Evolutionary conservation across 2,797 vertebrate species (phyloP), one percentile per base, ranked within the genome.

Genomic region (Crocidura indochinensis): DNA sequence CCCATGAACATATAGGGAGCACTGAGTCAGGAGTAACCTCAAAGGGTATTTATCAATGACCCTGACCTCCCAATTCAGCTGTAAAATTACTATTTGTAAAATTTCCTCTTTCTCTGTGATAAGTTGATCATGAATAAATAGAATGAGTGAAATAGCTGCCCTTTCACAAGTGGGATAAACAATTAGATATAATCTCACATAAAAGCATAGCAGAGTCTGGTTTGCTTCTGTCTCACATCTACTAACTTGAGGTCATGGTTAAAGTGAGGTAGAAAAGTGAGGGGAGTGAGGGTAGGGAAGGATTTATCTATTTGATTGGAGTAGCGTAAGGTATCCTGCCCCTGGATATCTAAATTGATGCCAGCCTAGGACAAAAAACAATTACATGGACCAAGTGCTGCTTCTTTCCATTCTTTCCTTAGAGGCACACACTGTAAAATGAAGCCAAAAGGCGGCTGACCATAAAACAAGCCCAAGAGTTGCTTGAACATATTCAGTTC

Each of bases 231-330:
- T 15, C 47, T 27, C n/a, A n/a, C 6, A 62, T 20, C 38, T 4
- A 22, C 10, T 17, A 0, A 0, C 22, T 26, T 53, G 1, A 51
- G 69, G 44, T n/a, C 26, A 0, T 46, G 56, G 56, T 31, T 2
- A 53, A 38, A 67, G 20, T 24, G 38, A 38, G 38, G 38, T 38
- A 38, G 38, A 38, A 2, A 38, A 38, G 38, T 38, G 38, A 38
- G 2, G 6, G 6, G 17, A 44, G 0, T 12, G 49, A 31, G 65
- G 27, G 27, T 19, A 31, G 26, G 65, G 8, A 67, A 67, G 15
- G 78, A 56, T 19, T 4, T 19, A 46, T 1, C 20, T 80, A 31
- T 31, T 68, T 51, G 72, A 60, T 0, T 0, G 38, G 56, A 85
- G 73, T 27, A 80, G 64, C 56, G 10, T 24, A 14, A 7, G 8